Conservation (phyloP, 2,888 invertebrate species). For the Lepidochrysops patricia region DNA sequence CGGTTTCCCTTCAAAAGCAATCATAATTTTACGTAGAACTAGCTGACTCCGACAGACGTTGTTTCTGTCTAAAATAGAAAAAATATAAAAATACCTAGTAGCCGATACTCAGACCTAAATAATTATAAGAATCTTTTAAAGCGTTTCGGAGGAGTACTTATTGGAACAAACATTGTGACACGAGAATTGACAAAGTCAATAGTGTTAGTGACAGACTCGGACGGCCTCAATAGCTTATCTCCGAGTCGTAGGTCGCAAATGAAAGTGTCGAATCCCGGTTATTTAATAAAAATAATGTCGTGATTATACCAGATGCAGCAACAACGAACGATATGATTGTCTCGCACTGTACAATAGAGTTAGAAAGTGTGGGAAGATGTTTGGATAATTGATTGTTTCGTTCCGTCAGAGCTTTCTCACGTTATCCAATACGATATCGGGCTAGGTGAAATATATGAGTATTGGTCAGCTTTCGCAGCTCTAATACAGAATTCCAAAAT, state of each 20-base stretch:
- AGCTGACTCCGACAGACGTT: too few relatives aligned
- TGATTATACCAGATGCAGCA: conserved; percentile 35
- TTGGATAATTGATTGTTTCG: conserved; percentile 55
- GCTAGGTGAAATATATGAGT: neutral
- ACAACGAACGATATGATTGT: conserved; percentile 48
- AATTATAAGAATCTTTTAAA: too few relatives aligned
- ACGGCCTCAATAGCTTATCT: conserved; percentile 6
- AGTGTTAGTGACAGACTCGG: neutral
- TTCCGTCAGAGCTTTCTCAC: neutral
- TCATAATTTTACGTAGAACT: too few relatives aligned
- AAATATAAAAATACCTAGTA: too few relatives aligned
- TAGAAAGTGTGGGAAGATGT: conserved; percentile 69
- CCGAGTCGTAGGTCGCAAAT: conserved; percentile 20
- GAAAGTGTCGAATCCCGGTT: conserved; percentile 33
- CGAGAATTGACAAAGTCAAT: neutral
- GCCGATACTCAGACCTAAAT: too few relatives aligned
- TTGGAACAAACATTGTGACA: neutral
- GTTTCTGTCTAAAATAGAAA: too few relatives aligned
- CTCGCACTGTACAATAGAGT: conserved; percentile 55
- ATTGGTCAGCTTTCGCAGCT: too few relatives aligned
- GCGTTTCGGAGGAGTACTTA: too few relatives aligned
- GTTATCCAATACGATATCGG: conserved; percentile 27
- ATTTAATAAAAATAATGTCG: conserved; percentile 33
- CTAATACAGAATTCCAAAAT: too few relatives aligned
- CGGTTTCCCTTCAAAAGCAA: too few relatives aligned